Evolutionary conservation across 53 echinoderm and acorn worm species (phyloP), one percentile per base, ranked within the genome.

Genomic region (Holothuria scabra): DNA sequence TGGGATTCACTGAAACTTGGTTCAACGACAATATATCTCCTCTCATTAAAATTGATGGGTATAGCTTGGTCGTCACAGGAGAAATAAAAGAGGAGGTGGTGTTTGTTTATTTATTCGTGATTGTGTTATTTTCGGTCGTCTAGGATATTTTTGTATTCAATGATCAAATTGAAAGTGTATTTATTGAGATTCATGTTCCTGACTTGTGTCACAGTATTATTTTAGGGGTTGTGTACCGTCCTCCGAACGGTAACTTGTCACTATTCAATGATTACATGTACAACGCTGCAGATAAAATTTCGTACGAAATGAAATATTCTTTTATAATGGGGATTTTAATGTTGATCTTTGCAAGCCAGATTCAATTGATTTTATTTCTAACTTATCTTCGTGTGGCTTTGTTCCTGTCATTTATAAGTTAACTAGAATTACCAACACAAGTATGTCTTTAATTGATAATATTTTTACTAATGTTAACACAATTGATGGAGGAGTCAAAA

Each of bases 101-200:
- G 30, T 66, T 66, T 66, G 67, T 28, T 66, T 66, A 66, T n/a
- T n/a, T 8, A 66, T n/a, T 66, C 28, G n/a, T n/a, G n/a, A n/a
- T n/a, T n/a, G n/a, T n/a, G n/a, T n/a, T 28, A 28, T 23, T 19
- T 66, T 66, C 20, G 24, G 16, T 33, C 68, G 35, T 33, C 33
- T 33, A 68, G 9, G 68, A 68, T 68, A 68, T 68, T 16, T 68
- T 35, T 16, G 13, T 68, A 32, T 68, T 68, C 12, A 68, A 33
- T 68, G 12, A 32, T 32, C 34, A 68, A 33, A 19, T 68, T 33
- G 31, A 68, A 30, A 68, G 68, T 28, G 20, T 68, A 33, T 68
- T 68, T 68, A 33, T 68, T 28, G 68, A 68, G 28, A 33, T 68
- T 33, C 8, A 20, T 12, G 16, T 68, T 68, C 68, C 68, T 28